These are phyloP conservation scores for Phoeniculus purpureus DNA, from an alignment of 2,797 vertebrate species.

Conservation along the genomic window DNA sequence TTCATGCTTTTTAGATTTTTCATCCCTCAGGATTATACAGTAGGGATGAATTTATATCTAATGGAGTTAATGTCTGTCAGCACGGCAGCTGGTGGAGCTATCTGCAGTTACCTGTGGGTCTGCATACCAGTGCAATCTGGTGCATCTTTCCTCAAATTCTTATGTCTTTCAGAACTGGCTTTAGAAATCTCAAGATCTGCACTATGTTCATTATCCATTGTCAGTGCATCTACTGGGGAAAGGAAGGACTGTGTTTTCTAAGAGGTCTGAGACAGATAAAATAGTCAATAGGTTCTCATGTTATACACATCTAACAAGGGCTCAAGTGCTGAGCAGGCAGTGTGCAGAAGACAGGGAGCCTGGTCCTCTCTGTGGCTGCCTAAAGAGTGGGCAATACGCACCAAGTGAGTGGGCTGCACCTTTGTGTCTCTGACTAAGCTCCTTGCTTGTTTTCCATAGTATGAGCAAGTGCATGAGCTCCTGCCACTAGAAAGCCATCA, in stretches of 20 bases:
- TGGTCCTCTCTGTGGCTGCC: background rate
- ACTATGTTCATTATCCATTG: background rate
- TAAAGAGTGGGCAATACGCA: background rate
- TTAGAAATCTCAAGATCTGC: background rate
- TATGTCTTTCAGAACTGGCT: background rate
- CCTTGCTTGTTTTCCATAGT: background rate
- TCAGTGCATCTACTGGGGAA: background rate
- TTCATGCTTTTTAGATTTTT: background rate
- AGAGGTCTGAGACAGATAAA: background rate
- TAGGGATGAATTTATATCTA: background rate
- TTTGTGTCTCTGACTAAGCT: background rate
- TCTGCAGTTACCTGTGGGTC: background rate
- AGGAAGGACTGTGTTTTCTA: background rate
- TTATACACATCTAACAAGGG: background rate
- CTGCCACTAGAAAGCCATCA: background rate
- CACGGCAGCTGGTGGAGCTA: background rate
- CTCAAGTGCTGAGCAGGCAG: background rate
- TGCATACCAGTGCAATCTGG: background rate
- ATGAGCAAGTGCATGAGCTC: background rate
- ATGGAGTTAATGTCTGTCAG: constrained; percentile 8
- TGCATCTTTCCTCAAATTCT: background rate
- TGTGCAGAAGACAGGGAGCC: background rate
- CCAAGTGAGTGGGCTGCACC: background rate
- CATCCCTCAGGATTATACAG: background rate
- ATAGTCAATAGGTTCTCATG: background rate